Conservation (phyloP, 2,888 invertebrate species). For the Pterostichus madidus region DNA sequence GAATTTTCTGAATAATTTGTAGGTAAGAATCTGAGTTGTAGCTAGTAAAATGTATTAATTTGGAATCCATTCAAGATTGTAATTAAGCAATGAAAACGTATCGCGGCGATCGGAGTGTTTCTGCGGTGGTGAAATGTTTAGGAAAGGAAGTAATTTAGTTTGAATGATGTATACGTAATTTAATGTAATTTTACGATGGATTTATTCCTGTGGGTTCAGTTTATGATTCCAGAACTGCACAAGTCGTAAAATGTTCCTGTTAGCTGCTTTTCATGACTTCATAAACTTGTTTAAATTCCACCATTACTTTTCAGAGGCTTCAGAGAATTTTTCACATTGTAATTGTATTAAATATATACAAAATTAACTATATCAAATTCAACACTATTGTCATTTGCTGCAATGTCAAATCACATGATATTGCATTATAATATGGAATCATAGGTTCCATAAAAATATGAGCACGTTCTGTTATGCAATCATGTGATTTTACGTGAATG, state of each 20-base stretch:
- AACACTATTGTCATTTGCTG: no score
- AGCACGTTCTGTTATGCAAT: no score
- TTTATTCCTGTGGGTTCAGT: constrained; percentile 45
- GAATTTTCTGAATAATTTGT: no score
- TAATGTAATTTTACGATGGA: constrained; percentile 55
- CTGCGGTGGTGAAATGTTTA: constrained; percentile 41
- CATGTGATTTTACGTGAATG: no score
- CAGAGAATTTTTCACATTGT: no score
- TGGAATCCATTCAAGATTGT: constrained; percentile 29
- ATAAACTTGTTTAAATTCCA: constrained; percentile 33
- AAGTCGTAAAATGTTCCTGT: constrained; percentile 47
- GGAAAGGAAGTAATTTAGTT: constrained; percentile 38
- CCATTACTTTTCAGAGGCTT: constrained; percentile 2
- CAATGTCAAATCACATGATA: no score
- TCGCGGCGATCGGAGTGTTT: constrained; percentile 6
- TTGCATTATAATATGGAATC: no score
- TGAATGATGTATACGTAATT: constrained; percentile 54
- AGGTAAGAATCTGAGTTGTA: no score
- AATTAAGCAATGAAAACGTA: constrained; percentile 44
- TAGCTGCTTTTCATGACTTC: constrained; percentile 31
- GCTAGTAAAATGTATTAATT: constrained; percentile 13
- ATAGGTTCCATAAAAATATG: no score
- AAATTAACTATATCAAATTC: neutral
- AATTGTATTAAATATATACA: no score
- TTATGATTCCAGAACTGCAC: constrained; percentile 51